Base-by-base conservation (phyloP, 2,797 vertebrate genomes). In the Tapirus indicus region DNA sequence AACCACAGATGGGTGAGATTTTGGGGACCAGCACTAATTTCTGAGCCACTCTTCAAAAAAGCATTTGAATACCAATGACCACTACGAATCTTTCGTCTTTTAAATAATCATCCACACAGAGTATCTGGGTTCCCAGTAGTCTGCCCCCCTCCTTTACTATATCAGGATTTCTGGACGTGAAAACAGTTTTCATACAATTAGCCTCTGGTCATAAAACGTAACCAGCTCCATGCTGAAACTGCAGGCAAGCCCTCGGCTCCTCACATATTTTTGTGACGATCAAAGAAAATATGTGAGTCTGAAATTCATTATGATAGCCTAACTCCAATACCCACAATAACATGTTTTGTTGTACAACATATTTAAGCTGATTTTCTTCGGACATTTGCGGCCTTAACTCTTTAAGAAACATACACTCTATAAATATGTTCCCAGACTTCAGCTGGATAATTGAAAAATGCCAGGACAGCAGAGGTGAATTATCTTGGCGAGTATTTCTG, bases 271-370 rank as follows among this genome's bases (percentile, higher is more conserved):
- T 94, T 98, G 98, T 98, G 98, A 98, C 98, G 98, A 98, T 98
- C 98, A 98, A 98, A 98, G 98, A 98, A 98, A 99, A 98, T 97
- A 98, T 98, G 98, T 98, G 94, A 97, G 97, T 98, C 97, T 98
- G 98, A 99, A 98, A 98, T 98, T 98, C 98, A 99, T 99, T 99
- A 98, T 98, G 97, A 97, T 95, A 98, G 97, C 97, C 97, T 98
- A 97, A 98, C 96, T 99, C 97, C 98, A 98, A 98, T 98, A 98
- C 98, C 97, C 97, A 97, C 98, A 98, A 99, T 98, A 97, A 98
- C 98, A 98, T 98, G 98, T 99, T 98, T 98, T 97, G 98, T 98
- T 98, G 98, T 98, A 98, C 98, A 98, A 98, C 98, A 98, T 98
- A 98, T 98, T 98, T 98, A 98, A 99, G 98, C 98, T 97, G 97